Base-by-base conservation (phyloP, 1,140 invertebrate genomes). In the Bombus ignitus region DNA sequence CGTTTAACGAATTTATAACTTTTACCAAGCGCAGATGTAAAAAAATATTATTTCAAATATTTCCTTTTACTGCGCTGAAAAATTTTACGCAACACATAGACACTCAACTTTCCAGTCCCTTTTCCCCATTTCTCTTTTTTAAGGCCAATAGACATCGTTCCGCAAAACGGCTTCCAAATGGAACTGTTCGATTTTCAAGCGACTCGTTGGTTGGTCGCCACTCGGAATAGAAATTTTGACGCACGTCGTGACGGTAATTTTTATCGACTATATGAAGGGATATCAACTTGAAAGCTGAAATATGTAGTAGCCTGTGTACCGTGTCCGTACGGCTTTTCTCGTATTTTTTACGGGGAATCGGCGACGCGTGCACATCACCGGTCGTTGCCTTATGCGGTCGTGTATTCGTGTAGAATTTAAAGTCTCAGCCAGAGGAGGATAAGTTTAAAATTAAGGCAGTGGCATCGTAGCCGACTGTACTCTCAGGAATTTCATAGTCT, bases 401-500 rank as follows among this genome's bases (percentile, higher is more conserved):
- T 74, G 68, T 76, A 85, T 88, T 70, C 66, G 68, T 62, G 72
- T 57, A 70, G 82, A 84, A 84, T 79, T 84, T 79, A 84, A 84
- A 78, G 75, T 84, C 42, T 53, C 72, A 9, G 35, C 8, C 68
- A 35, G 18, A 4, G 13, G 35, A 15, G 62, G 68, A 66, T 57
- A 59, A 81, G 87, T 85, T 73, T 84, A 84, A 86, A 89, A 89
- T 89, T 86, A 86, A 88, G 73, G 68, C 76, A 44, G 53, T 53
- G 78, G 59, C 39, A 70, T 68, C 77, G 79, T 42, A 74, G 53
- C 35, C 75, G 79, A 18, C 42, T 62, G 79, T 73, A 59, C 71
- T 71, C 88, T 57, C 76, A 53, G 72, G 74, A 89, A 89, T 89
- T 89, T 89, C 83, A 89, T 89, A 89, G 81, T 74, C 78, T 80